Evolutionary conservation across 2,888 invertebrate genomes (phyloP).

Genomic region (Strigamia crassipes): DNA sequence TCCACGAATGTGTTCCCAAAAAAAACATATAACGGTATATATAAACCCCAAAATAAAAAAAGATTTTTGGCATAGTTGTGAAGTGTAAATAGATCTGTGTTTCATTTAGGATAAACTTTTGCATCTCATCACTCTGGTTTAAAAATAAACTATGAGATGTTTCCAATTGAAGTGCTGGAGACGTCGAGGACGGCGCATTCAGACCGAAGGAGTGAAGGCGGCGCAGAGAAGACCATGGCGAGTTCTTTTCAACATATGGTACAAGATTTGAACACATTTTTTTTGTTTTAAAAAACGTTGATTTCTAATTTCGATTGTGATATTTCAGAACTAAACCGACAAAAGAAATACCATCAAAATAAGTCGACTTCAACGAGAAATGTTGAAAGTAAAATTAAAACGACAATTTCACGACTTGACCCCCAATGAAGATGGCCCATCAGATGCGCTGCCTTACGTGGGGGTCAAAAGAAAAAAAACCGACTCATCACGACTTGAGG

Average conservation of each 20-base stretch:
- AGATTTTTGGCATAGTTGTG: not conserved
- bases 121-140: conserved; percentile 22
- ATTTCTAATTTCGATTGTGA: not conserved
- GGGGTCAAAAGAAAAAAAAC: conserved; percentile 37
- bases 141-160: conserved; percentile 29
- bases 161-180: not conserved
- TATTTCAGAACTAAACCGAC: not conserved
- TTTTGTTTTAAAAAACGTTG: not conserved
- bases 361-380: conserved; percentile 24
- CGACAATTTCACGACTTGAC: conserved; percentile 40
- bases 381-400: conserved; percentile 36
- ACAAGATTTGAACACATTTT: not conserved
- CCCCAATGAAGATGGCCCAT: not conserved
- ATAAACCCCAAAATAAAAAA: not conserved
- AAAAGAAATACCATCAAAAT: not conserved
- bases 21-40: not conserved
- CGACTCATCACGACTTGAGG: conserved; percentile 31
- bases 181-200: not conserved
- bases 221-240: not conserved
- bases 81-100: conserved; percentile 13
- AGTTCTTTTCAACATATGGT: conserved; percentile 14
- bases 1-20: not conserved
- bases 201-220: conserved; percentile 1
- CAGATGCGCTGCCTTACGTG: not conserved
- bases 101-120: conserved; percentile 34